A percentile compares a stretch with the other conserved stretches of the same genome.
Evolutionary conservation across 2,888 invertebrate genomes (phyloP).

Genomic region (Uropetala carovei): DNA sequence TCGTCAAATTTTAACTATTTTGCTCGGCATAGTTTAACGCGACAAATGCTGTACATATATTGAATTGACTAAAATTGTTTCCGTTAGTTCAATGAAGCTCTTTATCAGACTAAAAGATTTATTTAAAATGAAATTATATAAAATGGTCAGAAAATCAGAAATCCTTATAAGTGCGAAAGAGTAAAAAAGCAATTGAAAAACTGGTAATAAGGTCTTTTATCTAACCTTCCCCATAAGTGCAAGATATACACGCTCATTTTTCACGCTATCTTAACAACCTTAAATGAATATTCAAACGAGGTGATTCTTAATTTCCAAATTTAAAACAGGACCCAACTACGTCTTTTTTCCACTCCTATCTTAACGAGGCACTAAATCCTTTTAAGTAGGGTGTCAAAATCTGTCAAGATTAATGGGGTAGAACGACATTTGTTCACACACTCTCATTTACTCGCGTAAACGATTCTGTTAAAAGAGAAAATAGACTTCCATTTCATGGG

Average conservation of each 20-base stretch:
- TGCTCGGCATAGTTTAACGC: no score
- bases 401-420: background rate
- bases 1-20: no score
- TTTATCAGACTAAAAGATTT: no score
- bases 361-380: conserved; percentile 1
- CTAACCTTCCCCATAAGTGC: background rate
- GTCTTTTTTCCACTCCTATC: background rate
- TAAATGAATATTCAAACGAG: conserved; percentile 24
- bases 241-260: background rate
- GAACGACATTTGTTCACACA: background rate
- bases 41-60: no score
- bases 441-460: background rate
- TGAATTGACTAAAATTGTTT: no score
- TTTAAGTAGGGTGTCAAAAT: conserved; percentile 23
- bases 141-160: no score
- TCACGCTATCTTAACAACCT: background rate
- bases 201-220: background rate
- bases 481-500: background rate
- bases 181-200: background rate
- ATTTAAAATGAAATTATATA: no score
- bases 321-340: background rate
- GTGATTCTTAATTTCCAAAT: conserved; percentile 9
- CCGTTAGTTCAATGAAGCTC: no score
- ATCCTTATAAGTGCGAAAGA: background rate
- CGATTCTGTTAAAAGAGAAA: background rate